phyloP scores from a whole-genome alignment of 2,888 invertebrate species.

The Cyrtodaria siliqua region DNA sequence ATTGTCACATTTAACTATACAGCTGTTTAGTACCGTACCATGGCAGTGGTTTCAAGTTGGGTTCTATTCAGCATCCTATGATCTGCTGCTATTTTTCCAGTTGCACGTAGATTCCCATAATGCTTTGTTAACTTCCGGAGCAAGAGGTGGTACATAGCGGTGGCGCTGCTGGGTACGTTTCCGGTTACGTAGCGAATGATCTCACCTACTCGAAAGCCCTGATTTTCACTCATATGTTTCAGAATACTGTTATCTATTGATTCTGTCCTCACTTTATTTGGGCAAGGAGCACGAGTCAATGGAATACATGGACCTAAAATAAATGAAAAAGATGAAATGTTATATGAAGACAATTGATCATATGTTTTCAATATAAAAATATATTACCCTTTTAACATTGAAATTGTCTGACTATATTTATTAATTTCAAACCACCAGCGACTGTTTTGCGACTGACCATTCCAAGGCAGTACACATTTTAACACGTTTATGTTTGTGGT shows the following conservation, averaged over 20 bases:
- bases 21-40: neutral
- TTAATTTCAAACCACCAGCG: no score
- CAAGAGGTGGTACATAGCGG: slow-evolving; percentile 82
- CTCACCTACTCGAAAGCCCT: slow-evolving; percentile 81
- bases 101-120: slow-evolving; percentile 37
- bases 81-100: slow-evolving; percentile 48
- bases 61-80: slow-evolving; percentile 14
- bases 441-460: neutral
- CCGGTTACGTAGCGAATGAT: slow-evolving; percentile 80
- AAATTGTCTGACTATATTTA: no score
- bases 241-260: slow-evolving; percentile 79
- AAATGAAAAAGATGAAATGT: no score
- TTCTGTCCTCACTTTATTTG: slow-evolving; percentile 79
- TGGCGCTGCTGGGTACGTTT: slow-evolving; percentile 81
- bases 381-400: no score
- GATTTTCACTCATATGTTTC: slow-evolving; percentile 81
- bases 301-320: slow-evolving; percentile 71
- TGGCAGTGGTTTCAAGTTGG: slow-evolving; percentile 1
- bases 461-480: neutral
- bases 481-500: no score
- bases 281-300: slow-evolving; percentile 76
- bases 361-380: no score
- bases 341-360: no score
- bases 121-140: slow-evolving; percentile 67
- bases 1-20: no score